Evolutionary conservation across 2,797 vertebrate genomes (phyloP).

Genomic region (Eulemur coronatus): DNA sequence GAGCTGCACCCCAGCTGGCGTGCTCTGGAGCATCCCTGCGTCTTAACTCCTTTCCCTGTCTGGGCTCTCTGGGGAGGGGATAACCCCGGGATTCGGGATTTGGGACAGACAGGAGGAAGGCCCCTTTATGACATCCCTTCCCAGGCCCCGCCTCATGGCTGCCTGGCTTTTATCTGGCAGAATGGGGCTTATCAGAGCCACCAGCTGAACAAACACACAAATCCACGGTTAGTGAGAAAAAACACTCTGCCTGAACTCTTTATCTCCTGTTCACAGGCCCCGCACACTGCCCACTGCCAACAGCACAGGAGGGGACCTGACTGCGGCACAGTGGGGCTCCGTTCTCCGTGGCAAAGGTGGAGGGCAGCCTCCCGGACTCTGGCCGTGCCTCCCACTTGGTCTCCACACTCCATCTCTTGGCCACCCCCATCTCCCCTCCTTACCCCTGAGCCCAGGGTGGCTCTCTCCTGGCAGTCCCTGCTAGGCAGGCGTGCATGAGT

Average conservation of each 20-base stretch:
- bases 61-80: not conserved
- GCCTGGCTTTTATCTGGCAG: slow-evolving; percentile 81
- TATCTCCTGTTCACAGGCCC: slow-evolving; percentile 80
- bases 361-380: not conserved
- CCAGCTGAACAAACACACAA: slow-evolving; percentile 83
- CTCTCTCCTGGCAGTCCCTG: slow-evolving; percentile 24
- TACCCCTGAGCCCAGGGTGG: not conserved
- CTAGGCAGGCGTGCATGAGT: slow-evolving; percentile 30
- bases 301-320: slow-evolving; percentile 51
- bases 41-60: not conserved
- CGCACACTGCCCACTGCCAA: slow-evolving; percentile 74
- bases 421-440: not conserved
- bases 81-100: slow-evolving; percentile 3
- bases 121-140: slow-evolving; percentile 46
- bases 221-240: slow-evolving; percentile 77
- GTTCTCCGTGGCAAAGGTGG: not conserved
- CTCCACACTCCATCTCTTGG: not conserved
- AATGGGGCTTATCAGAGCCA: slow-evolving; percentile 81
- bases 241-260: slow-evolving; percentile 78
- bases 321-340: not conserved
- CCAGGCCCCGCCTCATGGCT: slow-evolving; percentile 74
- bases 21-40: not conserved
- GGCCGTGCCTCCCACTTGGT: not conserved
- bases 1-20: not conserved
- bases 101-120: slow-evolving; percentile 58